phyloP scores from a whole-genome alignment of 2,888 invertebrate species.

The Melanotus villosus region DNA sequence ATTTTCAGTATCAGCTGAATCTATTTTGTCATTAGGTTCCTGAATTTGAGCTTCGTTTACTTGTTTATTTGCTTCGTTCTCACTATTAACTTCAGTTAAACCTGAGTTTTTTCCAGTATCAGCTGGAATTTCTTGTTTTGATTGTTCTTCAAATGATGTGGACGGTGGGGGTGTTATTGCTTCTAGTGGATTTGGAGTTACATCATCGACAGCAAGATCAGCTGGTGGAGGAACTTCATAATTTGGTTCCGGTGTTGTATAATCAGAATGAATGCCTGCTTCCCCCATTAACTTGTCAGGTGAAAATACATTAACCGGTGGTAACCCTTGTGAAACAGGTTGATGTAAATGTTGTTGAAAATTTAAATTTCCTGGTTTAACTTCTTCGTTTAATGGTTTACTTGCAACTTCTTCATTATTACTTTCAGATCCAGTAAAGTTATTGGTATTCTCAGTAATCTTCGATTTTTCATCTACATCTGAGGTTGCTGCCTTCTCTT shows the following conservation, averaged over 20 bases:
- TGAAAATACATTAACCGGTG: background rate
- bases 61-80: background rate
- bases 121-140: background rate
- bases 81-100: background rate
- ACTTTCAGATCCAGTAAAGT: too few relatives aligned
- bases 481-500: background rate
- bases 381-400: background rate
- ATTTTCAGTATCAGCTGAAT: too few relatives aligned
- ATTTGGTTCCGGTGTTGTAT: constrained; percentile 7
- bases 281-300: background rate
- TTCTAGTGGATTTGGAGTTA: constrained; percentile 5
- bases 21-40: too few relatives aligned
- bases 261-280: background rate
- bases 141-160: background rate
- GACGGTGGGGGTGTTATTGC: too few relatives aligned
- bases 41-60: too few relatives aligned
- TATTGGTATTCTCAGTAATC: too few relatives aligned
- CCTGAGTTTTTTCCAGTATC: background rate
- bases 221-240: background rate
- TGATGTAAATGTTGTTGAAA: background rate
- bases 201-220: background rate
- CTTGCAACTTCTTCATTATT: too few relatives aligned
- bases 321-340: too few relatives aligned
- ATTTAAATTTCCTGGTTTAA: background rate
- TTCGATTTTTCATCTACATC: background rate